Evolutionary conservation across 2,797 vertebrate species (phyloP), one percentile per base, ranked within the genome.

Genomic region (Stomatorhinus walkeri): DNA sequence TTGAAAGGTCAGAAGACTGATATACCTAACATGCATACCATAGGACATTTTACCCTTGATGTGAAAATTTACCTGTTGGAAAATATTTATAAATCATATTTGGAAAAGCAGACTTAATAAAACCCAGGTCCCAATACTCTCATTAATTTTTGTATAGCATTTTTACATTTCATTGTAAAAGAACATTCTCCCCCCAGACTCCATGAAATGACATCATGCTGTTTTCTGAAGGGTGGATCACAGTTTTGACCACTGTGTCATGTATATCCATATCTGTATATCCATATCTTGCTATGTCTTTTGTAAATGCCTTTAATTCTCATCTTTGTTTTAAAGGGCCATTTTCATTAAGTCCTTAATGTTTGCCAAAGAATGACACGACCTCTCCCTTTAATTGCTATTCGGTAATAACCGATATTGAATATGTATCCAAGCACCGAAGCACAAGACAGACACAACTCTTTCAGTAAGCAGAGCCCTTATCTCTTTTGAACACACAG

Each of bases 401-500:
- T 92, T 92, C 89, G 90, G 91, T 91, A 88, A 91, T 87, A 76
- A 85, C 59, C 19, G 28, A 76, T 52, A 36, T 68, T 87, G 46
- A 89, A 54, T 68, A 85, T 76, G 61, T 90, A 89, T 87, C 90
- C 91, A 90, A 92, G 91, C 89, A 93, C 91, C 90, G 90, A 89
- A 87, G 91, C 88, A 96, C 95, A 96, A 96, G 94, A 93, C 94
- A 90, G 91, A 91, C 89, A 90, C 91, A 76, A 92, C 94, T 93
- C 92, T 85, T 94, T 94, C 94, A 92, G 92, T 92, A 91, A 54
- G 93, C 93, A 94, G 92, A 91, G 85, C 90, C 92, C 95, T 96
- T 96, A 96, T 96, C 96, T 96, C 94, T 91, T 92, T 93, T 94
- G 90, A 94, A 91, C 96, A 96, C 95, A 92, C 94, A 91, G 92